phyloP scores from a whole-genome alignment of 2,888 invertebrate genomes.

The Rhopalosiphum nymphaeae region DNA sequence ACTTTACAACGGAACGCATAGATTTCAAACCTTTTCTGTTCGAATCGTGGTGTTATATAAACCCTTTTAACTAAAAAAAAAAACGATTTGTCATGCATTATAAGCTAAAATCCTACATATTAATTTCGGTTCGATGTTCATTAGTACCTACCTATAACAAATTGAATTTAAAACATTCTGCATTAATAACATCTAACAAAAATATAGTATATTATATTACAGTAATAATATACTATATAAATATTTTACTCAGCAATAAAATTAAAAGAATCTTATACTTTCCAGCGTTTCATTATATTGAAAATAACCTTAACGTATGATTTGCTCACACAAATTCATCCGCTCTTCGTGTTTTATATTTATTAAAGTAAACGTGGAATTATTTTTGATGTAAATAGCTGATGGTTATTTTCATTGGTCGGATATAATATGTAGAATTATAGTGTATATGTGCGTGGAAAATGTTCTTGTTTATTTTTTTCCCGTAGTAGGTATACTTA shows the following conservation, averaged over 20 bases:
- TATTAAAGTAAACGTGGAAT: slow-evolving; percentile 18
- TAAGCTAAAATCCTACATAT: background rate
- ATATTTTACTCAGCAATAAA: slow-evolving; percentile 23
- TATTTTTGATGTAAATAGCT: background rate
- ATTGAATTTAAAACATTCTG: background rate
- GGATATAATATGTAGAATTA: background rate
- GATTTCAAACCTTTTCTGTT: background rate
- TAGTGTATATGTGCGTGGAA: background rate
- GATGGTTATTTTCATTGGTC: background rate
- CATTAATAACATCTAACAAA: background rate
- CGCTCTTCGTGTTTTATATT: background rate
- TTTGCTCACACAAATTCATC: background rate
- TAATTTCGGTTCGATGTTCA: slow-evolving; percentile 15
- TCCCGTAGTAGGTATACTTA: background rate
- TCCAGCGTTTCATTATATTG: slow-evolving; percentile 18
- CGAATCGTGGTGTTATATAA: background rate
- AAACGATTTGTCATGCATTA: background rate
- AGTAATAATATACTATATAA: background rate
- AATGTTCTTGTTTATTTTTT: background rate
- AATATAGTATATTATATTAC: background rate
- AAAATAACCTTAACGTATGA: background rate
- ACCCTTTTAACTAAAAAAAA: background rate
- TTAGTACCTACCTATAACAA: background rate
- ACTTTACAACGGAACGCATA: background rate
- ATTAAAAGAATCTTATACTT: slow-evolving; percentile 22